phyloP scores from a whole-genome alignment of 37 sponge, comb jelly and placozoan genomes.

The Cladorhizidae sp. region DNA sequence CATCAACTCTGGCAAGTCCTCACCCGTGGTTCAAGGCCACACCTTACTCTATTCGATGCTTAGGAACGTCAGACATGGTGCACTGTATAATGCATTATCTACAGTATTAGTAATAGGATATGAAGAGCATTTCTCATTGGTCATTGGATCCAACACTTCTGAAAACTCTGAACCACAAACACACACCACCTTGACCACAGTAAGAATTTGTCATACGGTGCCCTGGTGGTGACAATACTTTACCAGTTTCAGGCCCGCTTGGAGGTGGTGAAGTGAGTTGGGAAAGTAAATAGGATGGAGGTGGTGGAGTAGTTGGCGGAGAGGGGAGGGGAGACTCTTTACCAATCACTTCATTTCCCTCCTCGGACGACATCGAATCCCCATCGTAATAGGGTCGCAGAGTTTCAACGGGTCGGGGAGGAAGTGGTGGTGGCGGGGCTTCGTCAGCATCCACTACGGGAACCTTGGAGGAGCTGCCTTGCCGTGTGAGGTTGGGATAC shows the following conservation, averaged over 20 bases:
- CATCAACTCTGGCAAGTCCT: no score
- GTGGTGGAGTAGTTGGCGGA: constrained; percentile 35
- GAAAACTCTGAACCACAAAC: no score
- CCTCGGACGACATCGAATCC: background rate
- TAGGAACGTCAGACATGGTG: no score
- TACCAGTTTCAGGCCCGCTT: background rate
- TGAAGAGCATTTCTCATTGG: no score
- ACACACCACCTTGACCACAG: no score
- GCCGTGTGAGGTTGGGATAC: constrained; percentile 43
- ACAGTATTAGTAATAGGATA: no score
- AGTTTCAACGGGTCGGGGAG: constrained; percentile 64
- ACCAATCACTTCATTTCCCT: background rate
- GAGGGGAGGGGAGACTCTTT: constrained; percentile 38
- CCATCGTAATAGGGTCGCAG: background rate
- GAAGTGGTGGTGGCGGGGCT: constrained; percentile 61
- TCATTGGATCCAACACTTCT: no score
- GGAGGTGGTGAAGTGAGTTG: background rate
- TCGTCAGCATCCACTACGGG: constrained; percentile 27
- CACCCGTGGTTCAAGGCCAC: no score
- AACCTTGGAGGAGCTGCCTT: constrained; percentile 1
- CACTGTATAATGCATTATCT: no score
- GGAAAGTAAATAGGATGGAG: background rate
- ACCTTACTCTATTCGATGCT: no score
- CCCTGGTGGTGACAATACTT: no score
- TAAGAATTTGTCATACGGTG: no score